Evolutionary conservation across 2,797 vertebrate species (phyloP).

Genomic region (Helarctos malayanus): DNA sequence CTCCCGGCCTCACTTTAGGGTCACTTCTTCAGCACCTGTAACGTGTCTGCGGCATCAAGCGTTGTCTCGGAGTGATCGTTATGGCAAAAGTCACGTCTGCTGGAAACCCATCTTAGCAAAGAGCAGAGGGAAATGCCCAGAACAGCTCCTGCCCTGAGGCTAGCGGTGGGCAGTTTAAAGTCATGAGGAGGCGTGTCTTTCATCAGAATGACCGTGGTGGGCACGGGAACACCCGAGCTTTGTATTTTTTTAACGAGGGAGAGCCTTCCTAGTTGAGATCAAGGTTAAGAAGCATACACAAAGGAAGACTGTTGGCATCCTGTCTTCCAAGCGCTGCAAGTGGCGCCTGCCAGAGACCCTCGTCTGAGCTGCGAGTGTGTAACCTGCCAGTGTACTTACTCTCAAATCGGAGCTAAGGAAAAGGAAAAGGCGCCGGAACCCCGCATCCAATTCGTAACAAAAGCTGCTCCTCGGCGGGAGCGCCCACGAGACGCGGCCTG

Average conservation of each 20-base stretch:
- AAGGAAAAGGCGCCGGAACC: background rate
- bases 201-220: constrained; percentile 27
- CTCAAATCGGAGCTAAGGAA: constrained; percentile 38
- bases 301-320: background rate
- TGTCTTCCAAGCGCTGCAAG: background rate
- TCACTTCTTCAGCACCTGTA: background rate
- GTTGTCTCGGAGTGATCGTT: background rate
- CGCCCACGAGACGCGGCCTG: background rate
- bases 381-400: constrained; percentile 17
- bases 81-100: background rate
- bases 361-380: background rate
- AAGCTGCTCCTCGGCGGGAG: background rate
- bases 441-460: background rate
- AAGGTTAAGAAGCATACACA: background rate
- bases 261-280: constrained; percentile 3
- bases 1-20: background rate
- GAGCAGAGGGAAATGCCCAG: background rate
- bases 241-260: background rate
- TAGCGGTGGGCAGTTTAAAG: background rate
- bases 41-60: background rate
- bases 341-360: background rate
- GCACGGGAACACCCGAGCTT: background rate
- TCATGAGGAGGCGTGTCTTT: background rate
- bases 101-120: background rate
- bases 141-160: background rate